Conservation (phyloP, 2,797 vertebrate genomes). For the Amniataba percoides region DNA sequence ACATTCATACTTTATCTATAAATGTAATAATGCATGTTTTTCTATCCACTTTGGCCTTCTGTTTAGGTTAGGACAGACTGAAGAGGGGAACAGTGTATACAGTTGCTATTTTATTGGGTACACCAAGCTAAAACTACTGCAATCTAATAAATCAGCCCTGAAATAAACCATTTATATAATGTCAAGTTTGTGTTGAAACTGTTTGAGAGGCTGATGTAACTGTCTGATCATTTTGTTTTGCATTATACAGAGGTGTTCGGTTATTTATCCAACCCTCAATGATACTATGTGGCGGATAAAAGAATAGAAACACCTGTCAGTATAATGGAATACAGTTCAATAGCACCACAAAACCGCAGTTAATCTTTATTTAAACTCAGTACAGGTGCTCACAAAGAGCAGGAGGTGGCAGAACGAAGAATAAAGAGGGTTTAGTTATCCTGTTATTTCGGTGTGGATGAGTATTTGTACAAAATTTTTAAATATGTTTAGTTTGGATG, state of each 20-base stretch:
- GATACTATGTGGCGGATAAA: neutral
- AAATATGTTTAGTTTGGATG: neutral
- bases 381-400: neutral
- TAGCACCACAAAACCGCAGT: neutral
- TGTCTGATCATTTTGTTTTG: no score
- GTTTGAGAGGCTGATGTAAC: neutral
- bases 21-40: neutral
- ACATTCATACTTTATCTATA: neutral
- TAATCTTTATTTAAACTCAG: neutral
- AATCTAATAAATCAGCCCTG: neutral
- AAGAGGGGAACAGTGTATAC: neutral
- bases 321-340: neutral
- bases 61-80: neutral
- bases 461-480: neutral
- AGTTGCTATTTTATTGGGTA: neutral
- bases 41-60: neutral
- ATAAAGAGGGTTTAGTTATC: neutral
- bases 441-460: neutral
- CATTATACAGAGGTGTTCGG: neutral
- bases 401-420: neutral
- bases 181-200: neutral
- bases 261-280: neutral
- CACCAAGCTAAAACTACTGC: neutral
- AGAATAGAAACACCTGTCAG: neutral
- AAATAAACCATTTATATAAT: neutral